A percentile compares a stretch with the other conserved stretches of the same genome.
phyloP scores from a whole-genome alignment of 2,797 vertebrate genomes.

The Cuniculus paca region DNA sequence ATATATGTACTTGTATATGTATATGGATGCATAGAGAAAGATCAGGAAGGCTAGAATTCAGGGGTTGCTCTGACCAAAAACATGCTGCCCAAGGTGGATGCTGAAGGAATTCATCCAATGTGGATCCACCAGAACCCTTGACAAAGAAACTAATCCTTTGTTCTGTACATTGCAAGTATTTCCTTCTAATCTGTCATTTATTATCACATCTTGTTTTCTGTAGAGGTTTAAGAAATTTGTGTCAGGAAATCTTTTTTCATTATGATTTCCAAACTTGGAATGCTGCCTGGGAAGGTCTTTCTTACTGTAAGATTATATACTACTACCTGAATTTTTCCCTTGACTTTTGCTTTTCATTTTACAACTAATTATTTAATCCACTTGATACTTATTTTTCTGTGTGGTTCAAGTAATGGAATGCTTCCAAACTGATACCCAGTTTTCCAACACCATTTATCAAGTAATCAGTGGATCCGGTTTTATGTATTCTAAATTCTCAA shows the following conservation, averaged over 20 bases:
- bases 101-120: neutral
- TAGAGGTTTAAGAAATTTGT: constrained; percentile 35
- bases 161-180: neutral
- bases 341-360: constrained; percentile 31
- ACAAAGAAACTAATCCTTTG: neutral
- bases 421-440: neutral
- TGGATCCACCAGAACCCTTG: neutral
- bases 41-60: neutral
- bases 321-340: neutral
- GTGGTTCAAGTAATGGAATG: neutral
- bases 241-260: neutral
- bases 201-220: neutral
- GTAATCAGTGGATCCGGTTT: neutral
- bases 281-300: neutral
- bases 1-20: accelerated
- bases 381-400: neutral
- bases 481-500: neutral
- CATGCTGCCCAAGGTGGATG: neutral
- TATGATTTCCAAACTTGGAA: constrained; percentile 2
- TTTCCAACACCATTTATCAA: neutral
- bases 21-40: neutral
- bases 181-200: neutral
- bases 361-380: neutral
- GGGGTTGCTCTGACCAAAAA: neutral
- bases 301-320: neutral